Evolutionary conservation across 2,888 invertebrate genomes (phyloP).

Genomic region (Pimpla rufipes): DNA sequence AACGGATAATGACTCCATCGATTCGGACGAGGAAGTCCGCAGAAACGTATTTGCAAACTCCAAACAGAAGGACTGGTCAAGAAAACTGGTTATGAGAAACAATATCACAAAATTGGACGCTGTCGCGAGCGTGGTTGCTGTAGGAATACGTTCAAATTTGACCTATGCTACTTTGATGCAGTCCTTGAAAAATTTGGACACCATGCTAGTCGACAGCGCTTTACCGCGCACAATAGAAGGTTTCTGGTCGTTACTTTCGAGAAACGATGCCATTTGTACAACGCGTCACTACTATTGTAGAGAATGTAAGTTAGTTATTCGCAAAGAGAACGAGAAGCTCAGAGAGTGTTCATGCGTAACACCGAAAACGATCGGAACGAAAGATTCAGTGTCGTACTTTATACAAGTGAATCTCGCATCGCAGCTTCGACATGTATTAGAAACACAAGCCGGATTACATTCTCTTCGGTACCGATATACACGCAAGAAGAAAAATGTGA

Average conservation of each 20-base stretch:
- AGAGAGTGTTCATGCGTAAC: not conserved
- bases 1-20: slow-evolving; percentile 12
- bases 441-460: not conserved
- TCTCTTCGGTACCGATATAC: slow-evolving; percentile 42
- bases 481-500: slow-evolving; percentile 33
- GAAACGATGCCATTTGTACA: not conserved
- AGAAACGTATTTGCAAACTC: slow-evolving; percentile 5
- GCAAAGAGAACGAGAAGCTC: not conserved
- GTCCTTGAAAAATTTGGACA: not conserved
- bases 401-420: not conserved
- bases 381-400: not conserved
- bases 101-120: no score
- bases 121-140: no score
- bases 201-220: not conserved
- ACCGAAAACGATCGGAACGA: not conserved
- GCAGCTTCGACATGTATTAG: slow-evolving; percentile 21
- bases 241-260: not conserved
- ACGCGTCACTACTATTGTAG: slow-evolving; percentile 10
- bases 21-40: slow-evolving; percentile 12
- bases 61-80: not conserved
- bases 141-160: no score
- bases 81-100: not conserved
- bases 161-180: no score
- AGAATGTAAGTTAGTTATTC: not conserved
- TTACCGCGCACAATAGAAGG: not conserved